Evolutionary conservation across 2,888 invertebrate genomes (phyloP), one percentile per base, ranked within the genome.

Genomic region (Archaeoteleia sp.): DNA sequence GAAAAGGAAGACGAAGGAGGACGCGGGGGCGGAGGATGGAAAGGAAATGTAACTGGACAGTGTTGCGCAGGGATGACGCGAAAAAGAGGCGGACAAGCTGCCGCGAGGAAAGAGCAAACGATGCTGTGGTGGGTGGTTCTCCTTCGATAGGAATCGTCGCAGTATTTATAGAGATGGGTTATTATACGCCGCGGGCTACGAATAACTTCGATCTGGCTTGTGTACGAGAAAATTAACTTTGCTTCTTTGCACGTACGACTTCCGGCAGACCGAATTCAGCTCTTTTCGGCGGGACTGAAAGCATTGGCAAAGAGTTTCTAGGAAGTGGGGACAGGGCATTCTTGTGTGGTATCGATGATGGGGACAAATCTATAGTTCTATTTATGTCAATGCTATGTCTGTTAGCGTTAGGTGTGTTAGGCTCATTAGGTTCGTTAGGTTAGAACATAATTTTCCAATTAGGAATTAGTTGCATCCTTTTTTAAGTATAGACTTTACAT

Each of bases 91-190:
- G 4, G 3, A 20, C 35, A 15, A 34, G 13, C 45, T 13, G 43
- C 51, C 46, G 51, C 42, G 32, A 54, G 39, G 49, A 40, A 62
- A 30, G 34, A 37, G 17, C 42, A 57, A n/a, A n/a, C n/a, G n/a
- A n/a, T n/a, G n/a, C n/a, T n/a, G n/a, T n/a, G 39, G 49, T 49
- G 30, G 35, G 43, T 40, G 49, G 35, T 20, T 23, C 39, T 37
- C 39, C 27, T 34, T 55, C 49, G 60, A 32, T 43, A 20, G 58
- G 39, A 46, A 60, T 35, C 51, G 40, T 45, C 51, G 29, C 20
- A 58, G 60, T 69, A 66, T 70, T 70, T 63, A 67, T 65, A 63
- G 57, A 61, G 49, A 48, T 49, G 61, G 65, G 53, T 72, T 69
- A 70, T 69, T 73, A 71, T 65, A 39, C 58, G 70, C 72, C 70